Conservation (phyloP, 2,888 invertebrate genomes). For the Apamea epomidion region DNA sequence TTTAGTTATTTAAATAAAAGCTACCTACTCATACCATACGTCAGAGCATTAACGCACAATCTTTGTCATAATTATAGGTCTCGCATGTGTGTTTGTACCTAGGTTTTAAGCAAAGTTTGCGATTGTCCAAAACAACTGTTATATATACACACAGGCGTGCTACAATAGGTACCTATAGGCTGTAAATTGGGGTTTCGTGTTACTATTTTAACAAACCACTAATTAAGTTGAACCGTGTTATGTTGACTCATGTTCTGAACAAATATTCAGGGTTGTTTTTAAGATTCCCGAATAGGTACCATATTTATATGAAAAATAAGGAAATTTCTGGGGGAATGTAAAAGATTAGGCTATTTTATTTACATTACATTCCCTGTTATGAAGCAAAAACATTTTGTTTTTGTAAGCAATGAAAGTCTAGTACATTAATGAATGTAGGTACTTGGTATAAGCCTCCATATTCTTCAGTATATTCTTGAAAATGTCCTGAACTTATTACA, state of each 20-base stretch:
- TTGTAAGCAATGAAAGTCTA: background rate
- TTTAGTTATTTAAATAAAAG: background rate
- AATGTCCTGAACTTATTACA: background rate
- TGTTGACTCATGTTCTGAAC: conserved; percentile 6
- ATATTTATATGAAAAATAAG: background rate
- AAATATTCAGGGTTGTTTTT: conserved; percentile 10
- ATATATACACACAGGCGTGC: background rate
- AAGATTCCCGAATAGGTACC: background rate
- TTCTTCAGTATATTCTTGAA: background rate
- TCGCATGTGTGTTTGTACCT: background rate
- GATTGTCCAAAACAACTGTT: background rate
- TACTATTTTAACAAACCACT: conserved; percentile 17
- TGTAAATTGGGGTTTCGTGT: conserved; percentile 10
- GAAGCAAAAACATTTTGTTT: background rate
- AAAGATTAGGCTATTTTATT: background rate
- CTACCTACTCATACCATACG: background rate
- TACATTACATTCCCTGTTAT: background rate
- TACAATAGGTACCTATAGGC: background rate
- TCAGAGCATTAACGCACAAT: background rate
- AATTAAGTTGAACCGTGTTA: background rate
- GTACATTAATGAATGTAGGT: background rate
- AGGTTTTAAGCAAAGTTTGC: background rate
- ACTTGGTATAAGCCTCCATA: background rate
- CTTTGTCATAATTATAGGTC: background rate
- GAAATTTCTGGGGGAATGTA: background rate